Conservation (phyloP, 2,797 vertebrate genomes). For the Lophius americanus region DNA sequence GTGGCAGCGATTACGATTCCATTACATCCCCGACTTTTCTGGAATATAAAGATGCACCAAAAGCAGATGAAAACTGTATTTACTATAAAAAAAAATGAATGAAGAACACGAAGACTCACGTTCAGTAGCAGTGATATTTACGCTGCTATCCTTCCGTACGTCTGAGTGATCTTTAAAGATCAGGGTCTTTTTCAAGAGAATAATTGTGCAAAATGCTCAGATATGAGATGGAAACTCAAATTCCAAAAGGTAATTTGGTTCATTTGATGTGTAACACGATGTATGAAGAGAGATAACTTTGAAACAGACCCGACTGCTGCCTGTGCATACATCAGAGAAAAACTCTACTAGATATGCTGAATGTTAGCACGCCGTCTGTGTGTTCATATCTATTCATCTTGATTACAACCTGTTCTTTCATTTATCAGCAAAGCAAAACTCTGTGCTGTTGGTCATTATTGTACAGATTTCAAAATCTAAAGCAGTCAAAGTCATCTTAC, state of each 20-base stretch:
- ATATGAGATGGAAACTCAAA: background rate
- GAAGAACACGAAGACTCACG: too few relatives aligned
- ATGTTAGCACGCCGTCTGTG: background rate
- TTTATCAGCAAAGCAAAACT: conserved; percentile 2
- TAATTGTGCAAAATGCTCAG: background rate
- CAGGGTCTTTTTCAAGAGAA: too few relatives aligned
- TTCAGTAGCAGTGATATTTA: too few relatives aligned
- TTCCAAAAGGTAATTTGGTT: conserved; percentile 3
- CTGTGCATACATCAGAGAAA: conserved; percentile 5
- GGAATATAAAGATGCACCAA: too few relatives aligned
- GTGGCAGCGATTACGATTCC: too few relatives aligned
- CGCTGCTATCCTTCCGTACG: too few relatives aligned
- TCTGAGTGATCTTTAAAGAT: too few relatives aligned
- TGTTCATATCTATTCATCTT: background rate
- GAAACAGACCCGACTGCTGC: background rate
- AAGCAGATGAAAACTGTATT: too few relatives aligned
- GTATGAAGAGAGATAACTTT: background rate
- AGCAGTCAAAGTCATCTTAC: background rate
- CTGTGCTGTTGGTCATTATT: conserved; percentile 1
- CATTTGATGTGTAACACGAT: background rate
- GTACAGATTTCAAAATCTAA: conserved; percentile 6
- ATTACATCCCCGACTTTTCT: too few relatives aligned
- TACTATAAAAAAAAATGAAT: too few relatives aligned
- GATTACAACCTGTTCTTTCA: conserved; percentile 16
- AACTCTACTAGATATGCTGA: background rate